Percentiles rank a stretch among this genome's conserved stretches.
Evolutionary conservation across 2,888 invertebrate species (phyloP).

Genomic region (Xanthia togata): DNA sequence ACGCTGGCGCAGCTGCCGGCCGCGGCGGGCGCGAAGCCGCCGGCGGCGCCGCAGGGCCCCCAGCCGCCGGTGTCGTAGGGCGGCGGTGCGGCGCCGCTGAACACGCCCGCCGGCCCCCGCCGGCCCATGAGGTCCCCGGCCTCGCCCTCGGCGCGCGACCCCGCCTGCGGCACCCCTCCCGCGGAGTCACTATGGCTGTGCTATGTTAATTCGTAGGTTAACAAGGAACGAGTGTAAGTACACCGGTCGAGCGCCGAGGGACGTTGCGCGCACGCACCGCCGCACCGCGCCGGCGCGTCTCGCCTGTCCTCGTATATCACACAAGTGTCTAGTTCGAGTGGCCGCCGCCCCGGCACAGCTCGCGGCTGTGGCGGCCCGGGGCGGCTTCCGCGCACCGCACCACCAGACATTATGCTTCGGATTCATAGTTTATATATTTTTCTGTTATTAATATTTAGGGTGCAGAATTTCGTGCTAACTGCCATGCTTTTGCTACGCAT

Average conservation of each 20-base stretch:
- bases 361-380: conserved; percentile 33
- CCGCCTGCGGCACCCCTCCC: conserved; percentile 71
- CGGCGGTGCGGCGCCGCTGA: conserved; percentile 73
- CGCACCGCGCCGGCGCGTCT: conserved; percentile 62
- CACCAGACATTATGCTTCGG: conserved; percentile 79
- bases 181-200: conserved; percentile 86
- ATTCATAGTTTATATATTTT: conserved; percentile 83
- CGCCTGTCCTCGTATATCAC: conserved; percentile 68
- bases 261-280: conserved; percentile 63
- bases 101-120: conserved; percentile 74
- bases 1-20: conserved; percentile 94
- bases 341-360: conserved; percentile 58
- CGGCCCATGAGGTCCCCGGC: conserved; percentile 76
- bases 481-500: conserved; percentile 88
- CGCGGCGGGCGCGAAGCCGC: conserved; percentile 82
- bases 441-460: conserved; percentile 86
- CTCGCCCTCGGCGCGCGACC: conserved; percentile 82
- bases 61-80: conserved; percentile 88
- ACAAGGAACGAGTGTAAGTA: conserved; percentile 77
- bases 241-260: conserved; percentile 82
- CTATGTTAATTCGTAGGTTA: conserved; percentile 87
- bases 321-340: conserved; percentile 70
- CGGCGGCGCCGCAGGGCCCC: conserved; percentile 85
- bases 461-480: conserved; percentile 89
- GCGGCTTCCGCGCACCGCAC: conserved; percentile 66